Percentiles rank a stretch among this genome's conserved stretches.
phyloP scores from a whole-genome alignment of 1,140 invertebrate genomes.

The Ridgeia piscesae region DNA sequence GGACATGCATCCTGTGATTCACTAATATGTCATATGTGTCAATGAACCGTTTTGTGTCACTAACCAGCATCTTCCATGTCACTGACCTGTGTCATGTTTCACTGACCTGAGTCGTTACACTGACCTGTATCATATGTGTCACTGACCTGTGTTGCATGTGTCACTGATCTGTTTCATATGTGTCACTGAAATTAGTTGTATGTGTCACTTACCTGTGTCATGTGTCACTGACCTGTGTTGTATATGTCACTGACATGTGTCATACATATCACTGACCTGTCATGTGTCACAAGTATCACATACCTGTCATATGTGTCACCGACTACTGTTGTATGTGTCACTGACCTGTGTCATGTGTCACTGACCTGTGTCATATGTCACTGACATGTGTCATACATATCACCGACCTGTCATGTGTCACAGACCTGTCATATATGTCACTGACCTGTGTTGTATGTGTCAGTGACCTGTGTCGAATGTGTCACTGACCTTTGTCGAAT shows the following conservation, averaged over 20 bases:
- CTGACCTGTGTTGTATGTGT: neutral
- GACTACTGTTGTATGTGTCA: neutral
- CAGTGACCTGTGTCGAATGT: conserved; percentile 31
- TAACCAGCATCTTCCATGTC: neutral
- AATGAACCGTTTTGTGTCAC: conserved; percentile 16
- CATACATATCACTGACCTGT: conserved; percentile 30
- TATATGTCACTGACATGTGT: neutral
- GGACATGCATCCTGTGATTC: neutral
- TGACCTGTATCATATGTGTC: neutral
- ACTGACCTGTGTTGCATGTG: neutral
- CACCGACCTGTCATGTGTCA: neutral
- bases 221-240: neutral
- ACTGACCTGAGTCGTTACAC: neutral
- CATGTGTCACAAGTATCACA: neutral
- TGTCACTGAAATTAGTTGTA: too few relatives aligned
- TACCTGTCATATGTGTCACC: conserved; percentile 11
- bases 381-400: neutral
- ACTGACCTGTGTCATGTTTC: neutral
- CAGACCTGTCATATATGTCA: neutral
- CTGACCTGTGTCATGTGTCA: neutral
- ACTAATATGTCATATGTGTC: neutral
- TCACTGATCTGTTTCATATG: neutral
- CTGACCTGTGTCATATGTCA: neutral
- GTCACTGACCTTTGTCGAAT: conserved; percentile 1
- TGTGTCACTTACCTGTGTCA: neutral